Conservation (phyloP, 37 sponge, comb jelly and placozoan genomes). For the Halichondria panicea region DNA sequence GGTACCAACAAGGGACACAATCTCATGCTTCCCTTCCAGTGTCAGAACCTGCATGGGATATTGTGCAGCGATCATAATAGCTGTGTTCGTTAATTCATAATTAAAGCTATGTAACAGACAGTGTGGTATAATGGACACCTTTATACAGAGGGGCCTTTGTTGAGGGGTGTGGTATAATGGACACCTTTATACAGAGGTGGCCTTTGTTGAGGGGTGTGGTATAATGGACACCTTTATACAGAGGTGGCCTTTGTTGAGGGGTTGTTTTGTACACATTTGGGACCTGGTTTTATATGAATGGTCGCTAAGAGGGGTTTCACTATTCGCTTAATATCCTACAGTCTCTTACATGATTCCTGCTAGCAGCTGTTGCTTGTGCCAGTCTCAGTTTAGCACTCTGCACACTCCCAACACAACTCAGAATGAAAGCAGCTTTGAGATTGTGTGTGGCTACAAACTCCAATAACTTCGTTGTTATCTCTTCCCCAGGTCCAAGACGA, state of each 20-base stretch:
- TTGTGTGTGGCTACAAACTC: constrained; percentile 18
- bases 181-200: too few relatives aligned
- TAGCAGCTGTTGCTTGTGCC: constrained; percentile 17
- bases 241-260: too few relatives aligned
- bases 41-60: constrained; percentile 9
- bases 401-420: constrained; percentile 51
- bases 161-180: background rate
- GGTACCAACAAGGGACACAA: constrained; percentile 51
- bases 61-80: background rate
- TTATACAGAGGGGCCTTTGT: background rate
- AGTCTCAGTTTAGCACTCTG: constrained; percentile 35
- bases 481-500: constrained; percentile 41
- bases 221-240: too few relatives aligned
- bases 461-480: constrained; percentile 17
- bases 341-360: constrained; percentile 26
- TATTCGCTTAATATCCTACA: background rate
- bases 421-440: constrained; percentile 40
- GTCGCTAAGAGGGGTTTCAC: background rate
- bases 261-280: too few relatives aligned
- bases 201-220: too few relatives aligned
- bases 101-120: background rate
- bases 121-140: background rate
- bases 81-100: background rate
- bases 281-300: too few relatives aligned
- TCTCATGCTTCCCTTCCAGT: constrained; percentile 32